Evolutionary conservation across 1,140 invertebrate species (phyloP).

Genomic region (Agrilus planipennis): DNA sequence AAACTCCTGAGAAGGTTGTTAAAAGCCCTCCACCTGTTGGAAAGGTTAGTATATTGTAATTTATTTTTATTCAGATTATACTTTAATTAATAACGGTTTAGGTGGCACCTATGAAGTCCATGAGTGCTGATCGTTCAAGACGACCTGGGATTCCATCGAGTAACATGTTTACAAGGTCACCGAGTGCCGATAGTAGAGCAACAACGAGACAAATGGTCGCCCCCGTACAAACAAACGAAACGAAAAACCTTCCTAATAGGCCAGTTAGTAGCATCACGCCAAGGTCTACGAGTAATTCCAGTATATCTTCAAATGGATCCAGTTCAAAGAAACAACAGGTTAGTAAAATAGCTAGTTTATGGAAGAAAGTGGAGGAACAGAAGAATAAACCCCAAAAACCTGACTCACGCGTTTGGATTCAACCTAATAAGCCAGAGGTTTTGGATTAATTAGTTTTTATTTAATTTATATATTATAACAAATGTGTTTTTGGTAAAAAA

Average conservation of each 20-base stretch:
- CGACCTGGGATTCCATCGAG: conserved; percentile 8
- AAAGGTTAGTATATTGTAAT: too few species aligned
- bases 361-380: conserved; percentile 75
- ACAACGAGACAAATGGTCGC: conserved; percentile 14
- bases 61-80: conserved; percentile 9
- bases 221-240: too few species aligned
- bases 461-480: conserved; percentile 25
- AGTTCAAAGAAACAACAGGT: conserved; percentile 48
- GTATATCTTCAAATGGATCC: conserved; percentile 45
- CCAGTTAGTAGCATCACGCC: conserved; percentile 27
- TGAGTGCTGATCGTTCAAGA: conserved; percentile 24
- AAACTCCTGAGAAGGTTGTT: conserved; percentile 1
- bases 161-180: conserved; percentile 25
- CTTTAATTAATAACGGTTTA: neutral
- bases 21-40: neutral
- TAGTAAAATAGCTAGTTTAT: conserved; percentile 78
- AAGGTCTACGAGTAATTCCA: conserved; percentile 44
- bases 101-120: conserved; percentile 16
- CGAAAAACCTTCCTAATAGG: conserved; percentile 7
- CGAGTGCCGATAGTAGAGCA: conserved; percentile 30
- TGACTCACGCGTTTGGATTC: conserved; percentile 54
- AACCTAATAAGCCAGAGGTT: too few species aligned
- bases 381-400: conserved; percentile 45
- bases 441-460: neutral
- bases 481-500: conserved; percentile 11